Percentiles rank a stretch among this genome's conserved stretches.
Evolutionary conservation across 2,888 invertebrate genomes (phyloP).

Genomic region (Lasioglossum vierecki): DNA sequence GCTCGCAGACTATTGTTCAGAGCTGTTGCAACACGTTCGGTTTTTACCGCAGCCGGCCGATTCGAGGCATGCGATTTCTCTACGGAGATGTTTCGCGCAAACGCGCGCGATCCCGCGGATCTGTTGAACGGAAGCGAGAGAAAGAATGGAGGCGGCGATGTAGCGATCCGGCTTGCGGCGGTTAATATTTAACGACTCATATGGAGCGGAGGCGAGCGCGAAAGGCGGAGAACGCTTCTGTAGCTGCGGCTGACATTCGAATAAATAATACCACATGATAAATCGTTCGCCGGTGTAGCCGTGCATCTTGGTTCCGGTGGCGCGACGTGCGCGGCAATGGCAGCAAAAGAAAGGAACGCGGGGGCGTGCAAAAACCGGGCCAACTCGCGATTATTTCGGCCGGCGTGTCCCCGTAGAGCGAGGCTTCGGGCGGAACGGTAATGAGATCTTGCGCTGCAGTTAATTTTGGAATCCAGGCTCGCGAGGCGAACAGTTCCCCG

Average conservation of each 20-base stretch:
- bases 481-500: not conserved
- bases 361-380: not conserved
- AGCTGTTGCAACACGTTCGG: not conserved
- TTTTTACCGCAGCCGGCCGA: not conserved
- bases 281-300: conserved; percentile 39
- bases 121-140: not conserved
- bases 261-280: conserved; percentile 54
- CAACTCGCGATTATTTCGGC: conserved; percentile 43
- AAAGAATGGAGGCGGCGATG: not conserved
- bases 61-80: not conserved
- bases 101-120: not conserved
- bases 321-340: not conserved
- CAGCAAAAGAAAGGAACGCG: not conserved
- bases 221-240: conserved; percentile 13
- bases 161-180: not conserved
- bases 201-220: not conserved
- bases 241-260: conserved; percentile 36
- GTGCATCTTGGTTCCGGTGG: not conserved
- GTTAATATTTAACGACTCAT: conserved; percentile 49
- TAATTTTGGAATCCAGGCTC: conserved; percentile 54
- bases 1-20: not conserved
- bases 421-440: conserved; percentile 46
- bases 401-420: not conserved
- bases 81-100: not conserved
- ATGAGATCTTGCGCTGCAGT: conserved; percentile 52